Evolutionary conservation across 1,140 invertebrate species (phyloP).

Genomic region (Orchesella cincta): DNA sequence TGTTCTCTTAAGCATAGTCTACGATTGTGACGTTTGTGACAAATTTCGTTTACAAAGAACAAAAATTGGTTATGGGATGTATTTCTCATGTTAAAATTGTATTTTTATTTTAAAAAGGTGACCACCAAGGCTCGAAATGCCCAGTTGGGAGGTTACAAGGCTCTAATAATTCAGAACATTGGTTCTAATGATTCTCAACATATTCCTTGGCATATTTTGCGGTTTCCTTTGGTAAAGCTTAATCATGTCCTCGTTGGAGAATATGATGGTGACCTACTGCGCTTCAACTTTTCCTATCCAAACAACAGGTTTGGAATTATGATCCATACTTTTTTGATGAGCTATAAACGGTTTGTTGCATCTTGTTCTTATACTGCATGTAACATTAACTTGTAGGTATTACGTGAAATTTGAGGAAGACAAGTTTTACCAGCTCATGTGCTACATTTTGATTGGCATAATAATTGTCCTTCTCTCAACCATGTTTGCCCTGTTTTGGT

Average conservation of each 20-base stretch:
- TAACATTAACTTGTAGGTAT: neutral
- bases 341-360: no score
- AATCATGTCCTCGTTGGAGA: constrained; percentile 36
- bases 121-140: constrained; percentile 35
- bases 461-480: constrained; percentile 25
- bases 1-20: constrained; percentile 20
- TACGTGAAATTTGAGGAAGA: constrained; percentile 38
- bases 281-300: constrained; percentile 32
- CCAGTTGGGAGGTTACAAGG: constrained; percentile 27
- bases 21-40: constrained; percentile 38
- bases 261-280: constrained; percentile 37
- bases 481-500: constrained; percentile 32
- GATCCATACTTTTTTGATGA: no score
- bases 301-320: constrained; percentile 22
- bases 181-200: constrained; percentile 16
- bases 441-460: constrained; percentile 30
- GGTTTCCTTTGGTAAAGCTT: constrained; percentile 28
- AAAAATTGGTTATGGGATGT: no score
- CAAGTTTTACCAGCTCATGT: constrained; percentile 33
- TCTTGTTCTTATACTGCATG: no score
- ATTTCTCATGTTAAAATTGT: no score
- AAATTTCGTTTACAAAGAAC: no score
- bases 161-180: constrained; percentile 33
- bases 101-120: no score
- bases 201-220: constrained; percentile 32